phyloP scores from a whole-genome alignment of 1,140 invertebrate species.

The Saccostrea glomerata region DNA sequence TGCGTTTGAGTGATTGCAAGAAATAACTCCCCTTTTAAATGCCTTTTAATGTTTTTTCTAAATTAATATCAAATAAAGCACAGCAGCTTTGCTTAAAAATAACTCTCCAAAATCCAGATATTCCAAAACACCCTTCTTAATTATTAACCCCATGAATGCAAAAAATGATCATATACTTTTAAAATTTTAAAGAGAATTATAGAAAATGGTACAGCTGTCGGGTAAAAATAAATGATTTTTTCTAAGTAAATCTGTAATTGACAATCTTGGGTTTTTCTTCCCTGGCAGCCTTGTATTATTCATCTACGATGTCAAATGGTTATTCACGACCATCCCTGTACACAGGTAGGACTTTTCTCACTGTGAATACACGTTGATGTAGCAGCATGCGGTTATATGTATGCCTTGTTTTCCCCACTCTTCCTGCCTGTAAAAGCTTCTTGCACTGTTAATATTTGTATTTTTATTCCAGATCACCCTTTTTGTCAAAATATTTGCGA shows the following conservation, averaged over 20 bases:
- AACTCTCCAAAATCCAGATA: too few relatives aligned
- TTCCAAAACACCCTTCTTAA: too few relatives aligned
- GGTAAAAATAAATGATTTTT: neutral
- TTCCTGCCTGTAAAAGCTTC: neutral
- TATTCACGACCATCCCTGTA: slow-evolving; percentile 46
- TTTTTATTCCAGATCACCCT: neutral
- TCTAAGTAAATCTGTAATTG: neutral
- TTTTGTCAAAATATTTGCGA: neutral
- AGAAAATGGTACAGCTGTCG: neutral
- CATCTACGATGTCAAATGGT: slow-evolving; percentile 40
- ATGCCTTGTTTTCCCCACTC: neutral
- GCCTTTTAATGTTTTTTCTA: neutral
- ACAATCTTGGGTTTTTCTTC: slow-evolving; percentile 15
- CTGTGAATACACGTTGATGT: neutral
- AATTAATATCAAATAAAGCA: too few relatives aligned
- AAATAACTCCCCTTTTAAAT: neutral
- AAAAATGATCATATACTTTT: too few relatives aligned
- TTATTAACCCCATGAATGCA: too few relatives aligned
- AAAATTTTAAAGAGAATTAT: too few relatives aligned
- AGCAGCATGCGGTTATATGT: slow-evolving; percentile 4
- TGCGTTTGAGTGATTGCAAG: neutral
- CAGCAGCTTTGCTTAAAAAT: too few relatives aligned
- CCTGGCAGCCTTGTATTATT: slow-evolving; percentile 26
- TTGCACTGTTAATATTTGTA: neutral
- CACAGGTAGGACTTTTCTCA: slow-evolving; percentile 48